Evolutionary conservation across 2,888 invertebrate genomes (phyloP).

Genomic region (Pyrochroa serraticornis): DNA sequence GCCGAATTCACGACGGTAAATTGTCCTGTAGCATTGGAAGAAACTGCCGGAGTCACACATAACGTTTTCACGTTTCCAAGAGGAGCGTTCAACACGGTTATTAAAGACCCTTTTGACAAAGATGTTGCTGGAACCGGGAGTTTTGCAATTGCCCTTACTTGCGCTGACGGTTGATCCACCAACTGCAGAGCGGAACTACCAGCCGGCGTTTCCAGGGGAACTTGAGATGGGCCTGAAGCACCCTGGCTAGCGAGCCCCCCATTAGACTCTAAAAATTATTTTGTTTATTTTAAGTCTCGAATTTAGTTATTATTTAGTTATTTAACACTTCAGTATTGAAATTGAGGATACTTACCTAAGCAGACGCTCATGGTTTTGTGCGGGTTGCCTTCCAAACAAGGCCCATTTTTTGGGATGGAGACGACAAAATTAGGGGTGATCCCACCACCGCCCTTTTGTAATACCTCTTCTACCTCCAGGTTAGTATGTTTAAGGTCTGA

Average conservation of each 20-base stretch:
- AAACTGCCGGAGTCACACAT: conserved; percentile 51
- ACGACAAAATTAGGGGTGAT: conserved; percentile 34
- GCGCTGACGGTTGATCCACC: conserved; percentile 14
- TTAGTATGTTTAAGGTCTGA: conserved; percentile 42
- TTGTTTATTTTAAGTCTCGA: too few relatives aligned
- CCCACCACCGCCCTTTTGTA: conserved; percentile 50
- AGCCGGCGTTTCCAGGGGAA: conserved; percentile 24
- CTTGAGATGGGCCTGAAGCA: conserved; percentile 27
- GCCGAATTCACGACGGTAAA: conserved; percentile 54
- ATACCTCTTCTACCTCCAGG: conserved; percentile 48
- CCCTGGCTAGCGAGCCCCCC: conserved; percentile 48
- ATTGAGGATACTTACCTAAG: conserved; percentile 42
- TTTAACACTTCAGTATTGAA: neutral
- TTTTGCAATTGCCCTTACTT: conserved; percentile 38
- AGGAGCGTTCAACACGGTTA: conserved; percentile 56
- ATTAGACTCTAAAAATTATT: conserved; percentile 37
- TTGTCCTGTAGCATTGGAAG: conserved; percentile 48
- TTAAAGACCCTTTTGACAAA: conserved; percentile 49
- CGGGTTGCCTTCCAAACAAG: conserved; percentile 29
- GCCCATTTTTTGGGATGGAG: conserved; percentile 37
- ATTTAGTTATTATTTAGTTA: too few relatives aligned
- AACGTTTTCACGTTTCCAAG: conserved; percentile 55
- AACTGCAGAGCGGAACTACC: conserved; percentile 8
- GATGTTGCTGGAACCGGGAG: conserved; percentile 34
- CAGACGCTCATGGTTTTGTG: conserved; percentile 54